Evolutionary conservation across 2,797 vertebrate genomes (phyloP), one percentile per base, ranked within the genome.

Genomic region (Sebastes umbrosus): DNA sequence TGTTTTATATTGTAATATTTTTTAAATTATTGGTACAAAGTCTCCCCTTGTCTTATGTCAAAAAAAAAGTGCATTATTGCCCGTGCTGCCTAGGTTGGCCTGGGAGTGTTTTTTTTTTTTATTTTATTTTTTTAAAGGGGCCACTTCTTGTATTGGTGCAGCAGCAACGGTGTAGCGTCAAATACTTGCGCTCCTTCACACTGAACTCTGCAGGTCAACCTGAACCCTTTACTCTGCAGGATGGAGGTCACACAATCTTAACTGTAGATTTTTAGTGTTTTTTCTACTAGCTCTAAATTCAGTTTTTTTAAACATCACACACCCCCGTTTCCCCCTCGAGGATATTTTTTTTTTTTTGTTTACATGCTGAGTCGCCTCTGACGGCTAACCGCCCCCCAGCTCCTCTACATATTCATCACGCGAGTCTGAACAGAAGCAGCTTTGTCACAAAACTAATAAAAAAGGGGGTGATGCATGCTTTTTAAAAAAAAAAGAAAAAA

Each of bases 1-100:
- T 94, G 92, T 94, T 95, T 92, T 94, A 94, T 94, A 94, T 91
- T 95, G 90, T 95, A 94, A 94, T 93, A 93, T 94, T 94, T 93
- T 93, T 93, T 93, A 92, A 95, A 95, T 95, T 95, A 95, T 95
- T 95, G 90, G 88, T 93, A 92, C 90, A 91, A 90, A 88, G 83
- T 91, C 73, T 90, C 91, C 90, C 93, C 88, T 92, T 89, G 83
- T 94, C 89, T 93, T 91, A 91, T 88, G 90, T 95, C 85, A 72
- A 87, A 80, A 67, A 66, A 60, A 72, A 96, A 96, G 95, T 96
- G 95, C 96, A 92, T 96, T 96, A 95, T 96, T 78, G 89, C 92
- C 94, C 91, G 63, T 81, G 90, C 93, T 94, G 94, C 94, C 94
- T 95, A 34, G 69, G 75, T 88, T 73, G 91, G 90, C 84, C 88